phyloP scores from a whole-genome alignment of 2,888 invertebrate species.

The Heterodera filipjevi region DNA sequence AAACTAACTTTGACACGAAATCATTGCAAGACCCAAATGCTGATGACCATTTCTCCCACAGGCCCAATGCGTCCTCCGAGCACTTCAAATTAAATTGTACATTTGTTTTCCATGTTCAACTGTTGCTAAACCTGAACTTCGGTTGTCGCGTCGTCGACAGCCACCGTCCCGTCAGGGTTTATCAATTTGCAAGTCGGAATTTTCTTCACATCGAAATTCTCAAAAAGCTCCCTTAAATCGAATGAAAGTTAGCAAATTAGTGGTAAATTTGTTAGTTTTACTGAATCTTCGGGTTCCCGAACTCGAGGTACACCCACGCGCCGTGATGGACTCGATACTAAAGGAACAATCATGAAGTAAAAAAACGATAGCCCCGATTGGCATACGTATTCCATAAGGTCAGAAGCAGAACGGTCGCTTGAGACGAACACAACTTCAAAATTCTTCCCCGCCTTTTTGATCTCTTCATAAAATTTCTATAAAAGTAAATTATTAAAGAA shows the following conservation, averaged over 20 bases:
- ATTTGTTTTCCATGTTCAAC: too few species aligned
- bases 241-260: conserved; percentile 11
- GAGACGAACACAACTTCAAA: too few species aligned
- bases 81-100: conserved; percentile 33
- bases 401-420: conserved; percentile 54
- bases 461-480: conserved; percentile 56
- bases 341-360: background rate
- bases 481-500: too few species aligned
- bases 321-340: conserved; percentile 59
- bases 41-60: conserved; percentile 50
- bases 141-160: conserved; percentile 67
- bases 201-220: conserved; percentile 57
- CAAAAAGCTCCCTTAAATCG: conserved; percentile 40
- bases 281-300: too few species aligned
- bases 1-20: too few species aligned
- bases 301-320: too few species aligned
- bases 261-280: conserved; percentile 30
- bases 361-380: too few species aligned
- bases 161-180: conserved; percentile 67
- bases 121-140: conserved; percentile 65
- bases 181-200: conserved; percentile 68
- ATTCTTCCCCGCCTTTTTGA: conserved; percentile 55
- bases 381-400: conserved; percentile 52
- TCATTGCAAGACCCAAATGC: too few species aligned
- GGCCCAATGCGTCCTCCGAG: conserved; percentile 40